These are phyloP conservation scores for Stomorhina lunata DNA, from an alignment of 2,888 invertebrate genomes.

Conservation along the genomic window DNA sequence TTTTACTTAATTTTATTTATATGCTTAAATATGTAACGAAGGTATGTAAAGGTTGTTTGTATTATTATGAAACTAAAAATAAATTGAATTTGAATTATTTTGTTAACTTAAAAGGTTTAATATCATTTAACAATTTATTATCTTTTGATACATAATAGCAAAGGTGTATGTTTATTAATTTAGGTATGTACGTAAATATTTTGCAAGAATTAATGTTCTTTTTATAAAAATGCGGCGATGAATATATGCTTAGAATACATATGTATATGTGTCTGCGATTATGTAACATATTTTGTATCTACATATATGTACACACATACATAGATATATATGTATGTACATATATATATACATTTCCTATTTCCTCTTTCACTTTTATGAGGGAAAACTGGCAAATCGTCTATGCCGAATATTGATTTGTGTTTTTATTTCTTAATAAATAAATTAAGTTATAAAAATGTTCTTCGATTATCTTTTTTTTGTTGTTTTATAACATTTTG, in stretches of 20 bases:
- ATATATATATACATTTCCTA: conserved; percentile 1
- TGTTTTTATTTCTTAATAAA: conserved; percentile 30
- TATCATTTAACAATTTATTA: conserved; percentile 39
- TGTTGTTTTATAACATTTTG: conserved; percentile 32
- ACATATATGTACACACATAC: background rate
- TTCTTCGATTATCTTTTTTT: too few species aligned
- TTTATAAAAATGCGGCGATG: background rate
- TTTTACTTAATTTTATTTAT: conserved; percentile 38
- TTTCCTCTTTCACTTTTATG: conserved; percentile 1
- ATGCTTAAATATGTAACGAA: conserved; percentile 50
- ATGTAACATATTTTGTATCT: too few species aligned
- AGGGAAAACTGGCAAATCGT: background rate
- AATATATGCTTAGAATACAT: background rate
- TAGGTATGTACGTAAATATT: too few species aligned
- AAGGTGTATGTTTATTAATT: background rate
- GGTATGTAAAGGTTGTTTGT: conserved; percentile 43
- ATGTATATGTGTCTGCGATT: too few species aligned
- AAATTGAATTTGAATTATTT: conserved; percentile 21
- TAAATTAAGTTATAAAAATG: conserved; percentile 38
- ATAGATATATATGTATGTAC: background rate
- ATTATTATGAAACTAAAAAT: conserved; percentile 37
- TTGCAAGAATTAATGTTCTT: background rate
- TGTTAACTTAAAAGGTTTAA: conserved; percentile 30
- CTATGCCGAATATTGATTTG: background rate
- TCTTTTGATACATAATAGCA: conserved; percentile 39